Percentiles rank a stretch among this genome's conserved stretches.
phyloP scores from a whole-genome alignment of 2,888 invertebrate species.

The Trissolcus japonicus region DNA sequence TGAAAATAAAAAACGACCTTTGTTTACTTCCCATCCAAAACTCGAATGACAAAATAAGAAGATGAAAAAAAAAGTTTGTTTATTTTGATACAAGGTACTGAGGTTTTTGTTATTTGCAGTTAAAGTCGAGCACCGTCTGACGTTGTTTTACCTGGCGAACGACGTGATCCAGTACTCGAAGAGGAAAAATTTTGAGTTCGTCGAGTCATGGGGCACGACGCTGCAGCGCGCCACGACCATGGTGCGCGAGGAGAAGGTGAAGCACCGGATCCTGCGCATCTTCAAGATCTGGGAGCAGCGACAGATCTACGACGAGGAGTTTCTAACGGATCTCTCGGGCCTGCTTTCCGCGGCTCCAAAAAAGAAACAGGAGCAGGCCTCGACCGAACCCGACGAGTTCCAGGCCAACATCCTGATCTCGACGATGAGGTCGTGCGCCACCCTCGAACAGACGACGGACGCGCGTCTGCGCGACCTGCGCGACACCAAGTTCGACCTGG shows the following conservation, averaged over 20 bases:
- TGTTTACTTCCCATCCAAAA: too few species aligned
- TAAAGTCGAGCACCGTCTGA: conserved; percentile 89
- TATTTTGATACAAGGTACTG: too few species aligned
- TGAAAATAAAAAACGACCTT: too few species aligned
- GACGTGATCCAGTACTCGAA: conserved; percentile 98
- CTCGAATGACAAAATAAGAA: too few species aligned
- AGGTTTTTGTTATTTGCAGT: conserved; percentile 75
- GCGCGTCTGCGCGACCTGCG: conserved; percentile 77
- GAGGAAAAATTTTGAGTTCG: conserved; percentile 91
- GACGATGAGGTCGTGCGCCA: conserved; percentile 72
- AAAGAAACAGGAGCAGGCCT: conserved; percentile 80
- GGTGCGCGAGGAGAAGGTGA: conserved; percentile 93
- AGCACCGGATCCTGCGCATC: conserved; percentile 90
- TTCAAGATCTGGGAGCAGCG: conserved; percentile 98
- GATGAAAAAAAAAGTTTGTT: too few species aligned
- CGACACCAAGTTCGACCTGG: conserved; percentile 83
- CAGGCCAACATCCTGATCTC: conserved; percentile 79
- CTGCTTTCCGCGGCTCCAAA: conserved; percentile 87
- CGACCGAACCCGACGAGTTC: conserved; percentile 80
- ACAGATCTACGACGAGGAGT: conserved; percentile 92
- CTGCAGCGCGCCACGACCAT: conserved; percentile 93
- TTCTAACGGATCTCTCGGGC: conserved; percentile 90
- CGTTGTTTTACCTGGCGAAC: conserved; percentile 95
- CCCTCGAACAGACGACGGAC: conserved; percentile 73
- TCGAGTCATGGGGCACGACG: conserved; percentile 94